These are phyloP conservation scores for Neoniphon sammara DNA, from an alignment of 2,797 vertebrate species.

Conservation along the genomic window DNA sequence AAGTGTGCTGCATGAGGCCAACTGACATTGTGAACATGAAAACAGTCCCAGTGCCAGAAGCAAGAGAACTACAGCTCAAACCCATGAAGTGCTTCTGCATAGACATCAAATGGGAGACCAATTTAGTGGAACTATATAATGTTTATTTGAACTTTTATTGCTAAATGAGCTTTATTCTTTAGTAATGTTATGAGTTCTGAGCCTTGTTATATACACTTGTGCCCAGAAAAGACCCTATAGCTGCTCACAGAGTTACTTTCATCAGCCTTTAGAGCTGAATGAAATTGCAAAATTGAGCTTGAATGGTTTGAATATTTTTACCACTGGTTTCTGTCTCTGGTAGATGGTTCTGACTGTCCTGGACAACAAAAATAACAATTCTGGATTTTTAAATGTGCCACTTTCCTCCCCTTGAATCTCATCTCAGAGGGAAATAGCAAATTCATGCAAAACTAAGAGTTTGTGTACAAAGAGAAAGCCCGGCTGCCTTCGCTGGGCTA, in stretches of 20 bases:
- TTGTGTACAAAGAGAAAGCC: conserved; percentile 16
- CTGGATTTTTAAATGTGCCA: conserved; percentile 19
- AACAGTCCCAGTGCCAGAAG: background rate
- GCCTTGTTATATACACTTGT: background rate
- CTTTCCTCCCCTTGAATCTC: conserved; percentile 14
- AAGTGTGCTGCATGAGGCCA: too few species aligned
- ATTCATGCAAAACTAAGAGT: conserved; percentile 8
- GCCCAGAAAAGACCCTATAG: background rate
- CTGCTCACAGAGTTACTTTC: background rate
- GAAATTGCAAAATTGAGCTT: conserved; percentile 20
- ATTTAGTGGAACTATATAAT: background rate
- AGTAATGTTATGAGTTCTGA: background rate
- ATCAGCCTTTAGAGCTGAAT: conserved; percentile 21
- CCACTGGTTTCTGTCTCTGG: background rate
- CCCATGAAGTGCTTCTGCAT: background rate
- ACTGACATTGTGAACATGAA: too few species aligned
- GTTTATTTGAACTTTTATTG: background rate
- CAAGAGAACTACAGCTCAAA: background rate
- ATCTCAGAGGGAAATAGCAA: conserved; percentile 3
- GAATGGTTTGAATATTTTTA: conserved; percentile 12
- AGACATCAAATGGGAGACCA: background rate
- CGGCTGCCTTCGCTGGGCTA: conserved; percentile 18
- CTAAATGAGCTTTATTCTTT: background rate
- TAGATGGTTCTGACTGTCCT: background rate
- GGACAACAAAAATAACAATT: conserved; percentile 7